Evolutionary conservation across 1,140 invertebrate species (phyloP), one percentile per base, ranked within the genome.

Genomic region (Plectrocnemia conspersa): DNA sequence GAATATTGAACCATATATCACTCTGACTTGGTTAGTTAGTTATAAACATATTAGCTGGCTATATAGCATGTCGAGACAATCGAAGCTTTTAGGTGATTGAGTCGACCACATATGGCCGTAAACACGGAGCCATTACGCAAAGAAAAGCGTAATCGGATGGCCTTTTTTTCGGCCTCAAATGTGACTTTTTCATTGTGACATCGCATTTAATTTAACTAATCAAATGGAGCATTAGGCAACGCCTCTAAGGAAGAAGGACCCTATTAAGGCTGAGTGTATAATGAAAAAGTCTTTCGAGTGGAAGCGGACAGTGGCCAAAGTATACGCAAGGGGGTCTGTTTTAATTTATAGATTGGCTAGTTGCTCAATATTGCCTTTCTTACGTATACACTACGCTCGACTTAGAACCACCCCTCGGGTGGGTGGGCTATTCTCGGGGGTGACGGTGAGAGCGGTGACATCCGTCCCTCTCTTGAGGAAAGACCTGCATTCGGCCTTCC

Each of bases 121-220:
- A n/a, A n/a, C n/a, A n/a, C n/a, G n/a, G n/a, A n/a, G n/a, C n/a
- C n/a, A n/a, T n/a, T n/a, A n/a, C n/a, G n/a, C n/a, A n/a, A 13
- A 46, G 44, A 19, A 40, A 49, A 49, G 13, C 38, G 38, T 22
- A 49, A 18, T 25, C 33, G 35, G 41, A 38, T 50, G 36, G 41
- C 35, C 16, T 22, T 13, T n/a, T 36, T 21, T 11, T 9, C 6
- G 2, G n/a, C 18, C 32, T 46, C 6, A 18, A 18, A 42, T 18
- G 15, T 21, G 13, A 44, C 21, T 18, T 44, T 44, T 22, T 44
- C 21, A 48, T 56, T 48, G 45, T 56, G 23, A 19, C 29, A 35
- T 45, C 56, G 21, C 52, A 41, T 54, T 59, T 59, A 59, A 59
- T 59, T 59, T 47, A 56, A 59, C 53, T 59, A 59, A 59, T 59